Base-by-base conservation (phyloP, 53 echinoderm and acorn worm genomes). In the Astropecten irregularis region DNA sequence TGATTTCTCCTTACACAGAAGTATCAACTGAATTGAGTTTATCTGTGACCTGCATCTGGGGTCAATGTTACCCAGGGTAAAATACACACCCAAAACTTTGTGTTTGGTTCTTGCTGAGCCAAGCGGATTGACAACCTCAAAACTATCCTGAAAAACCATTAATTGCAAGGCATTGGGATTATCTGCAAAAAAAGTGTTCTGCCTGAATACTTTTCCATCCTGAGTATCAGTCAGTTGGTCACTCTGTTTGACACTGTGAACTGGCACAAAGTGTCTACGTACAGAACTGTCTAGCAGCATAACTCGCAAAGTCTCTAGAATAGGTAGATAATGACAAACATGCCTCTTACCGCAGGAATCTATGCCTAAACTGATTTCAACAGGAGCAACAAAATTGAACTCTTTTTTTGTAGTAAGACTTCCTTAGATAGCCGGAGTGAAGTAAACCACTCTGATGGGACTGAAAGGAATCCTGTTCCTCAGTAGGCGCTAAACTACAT, bases 121-220 rank as follows among this genome's bases (percentile, higher is more conserved):
- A 21, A 92, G 77, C 22, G 86, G 86, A 49, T 92, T 92, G 6
- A 86, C 86, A n/a, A 92, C 55, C 37, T 92, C 86, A 81, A 92
- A 92, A 49, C 47, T 62, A 61, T 92, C 92, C 44, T 86, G 86
- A 64, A 68, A 89, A 30, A 92, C 31, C 15, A 92, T 69, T 39
- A 89, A 38, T 81, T 89, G 88, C 25, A 90, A 59, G 34, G 83
- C 71, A 60, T 48, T 34, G 6, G 72, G 70, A 37, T 88, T 70
- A 31, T 15, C 23, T 16, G 19, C 5, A 36, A 54, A 86, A 79
- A 86, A 86, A 55, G 39, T 51, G 55, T 66, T 88, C 15, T 72
- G 49, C 22, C 66, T 91, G 49, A 71, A 93, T 32, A 85, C 77
- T 19, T 38, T 84, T 23, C 84, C 90, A 87, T 87, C 71, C 10